Evolutionary conservation across 2,797 vertebrate species (phyloP), one percentile per base, ranked within the genome.

Genomic region (Micropoecilia bifurca): DNA sequence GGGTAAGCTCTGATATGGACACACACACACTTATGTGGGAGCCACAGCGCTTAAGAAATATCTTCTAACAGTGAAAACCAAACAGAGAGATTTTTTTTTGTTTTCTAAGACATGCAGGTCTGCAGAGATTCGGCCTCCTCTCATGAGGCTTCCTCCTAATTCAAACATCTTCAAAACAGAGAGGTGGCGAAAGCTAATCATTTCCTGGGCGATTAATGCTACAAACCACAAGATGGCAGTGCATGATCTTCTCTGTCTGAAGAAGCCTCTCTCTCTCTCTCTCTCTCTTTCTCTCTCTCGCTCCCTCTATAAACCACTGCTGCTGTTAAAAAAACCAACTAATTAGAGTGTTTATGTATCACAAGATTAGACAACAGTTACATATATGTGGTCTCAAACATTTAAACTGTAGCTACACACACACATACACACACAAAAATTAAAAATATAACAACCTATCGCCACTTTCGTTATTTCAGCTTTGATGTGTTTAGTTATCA

Each of bases 161-260:
- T 91, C 71, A 90, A 77, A 89, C 66, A 73, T 55, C 61, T 72
- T 47, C 76, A 59, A 77, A 30, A 46, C 25, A 50, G 36, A n/a
- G 3, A 48, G 4, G 7, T 72, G 28, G 78, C 3, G 61, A 33
- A 5, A 0, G 53, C 45, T 22, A 48, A 75, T n/a, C 41, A 55
- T 63, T 7, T 36, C 22, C 13, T 12, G 28, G 75, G 83, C 75
- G 87, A 28, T 80, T 33, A 0, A 8, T 77, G 25, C 33, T n/a
- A 4, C 2, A 2, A 25, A 68, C 92, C 95, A 95, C 90, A 79
- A 84, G 93, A 90, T 94, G 95, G 94, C 94, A 95, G 90, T 89
- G 84, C 74, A 78, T 82, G 57, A 74, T 87, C 80, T 92, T 78
- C 36, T 78, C 85, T 79, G 53, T 73, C 55, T 68, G n/a, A 83